These are phyloP conservation scores for Halichondria panicea DNA, from an alignment of 37 sponge, comb jelly and placozoan species.

Conservation along the genomic window DNA sequence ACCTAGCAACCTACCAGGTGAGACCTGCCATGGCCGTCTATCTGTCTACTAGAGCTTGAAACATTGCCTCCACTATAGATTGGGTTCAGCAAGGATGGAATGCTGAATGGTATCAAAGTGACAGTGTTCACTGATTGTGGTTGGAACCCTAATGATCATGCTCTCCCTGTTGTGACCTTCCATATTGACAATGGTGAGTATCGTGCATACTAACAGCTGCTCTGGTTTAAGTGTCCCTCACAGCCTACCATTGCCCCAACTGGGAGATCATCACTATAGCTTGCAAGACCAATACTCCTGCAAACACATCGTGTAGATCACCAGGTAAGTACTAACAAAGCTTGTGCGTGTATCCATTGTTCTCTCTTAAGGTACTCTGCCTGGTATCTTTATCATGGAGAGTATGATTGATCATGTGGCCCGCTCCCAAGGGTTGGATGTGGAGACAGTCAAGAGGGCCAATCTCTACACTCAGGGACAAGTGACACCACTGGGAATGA, in stretches of 20 bases:
- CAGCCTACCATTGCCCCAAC: constrained; percentile 63
- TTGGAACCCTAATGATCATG: constrained; percentile 34
- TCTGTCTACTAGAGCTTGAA: too few relatives aligned
- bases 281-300: constrained; percentile 61
- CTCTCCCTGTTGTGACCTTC: background rate
- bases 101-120: constrained; percentile 62
- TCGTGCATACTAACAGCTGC: background rate
- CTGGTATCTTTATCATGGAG: constrained; percentile 79
- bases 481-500: constrained; percentile 36
- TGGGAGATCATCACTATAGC: constrained; percentile 49
- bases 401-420: constrained; percentile 69
- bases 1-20: constrained; percentile 50
- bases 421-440: constrained; percentile 30
- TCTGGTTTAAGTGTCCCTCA: background rate
- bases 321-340: constrained; percentile 74
- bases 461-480: constrained; percentile 69
- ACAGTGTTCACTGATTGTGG: constrained; percentile 57
- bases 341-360: too few relatives aligned
- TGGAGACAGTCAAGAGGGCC: constrained; percentile 38
- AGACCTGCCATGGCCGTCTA: background rate
- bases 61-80: constrained; percentile 47
- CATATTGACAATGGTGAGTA: constrained; percentile 25
- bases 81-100: constrained; percentile 65
- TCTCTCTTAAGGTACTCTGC: constrained; percentile 42
- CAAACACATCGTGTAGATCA: constrained; percentile 49